Conservation (phyloP, 2,113 vertebrate genomes). For the Amblyopsis rosae region DNA sequence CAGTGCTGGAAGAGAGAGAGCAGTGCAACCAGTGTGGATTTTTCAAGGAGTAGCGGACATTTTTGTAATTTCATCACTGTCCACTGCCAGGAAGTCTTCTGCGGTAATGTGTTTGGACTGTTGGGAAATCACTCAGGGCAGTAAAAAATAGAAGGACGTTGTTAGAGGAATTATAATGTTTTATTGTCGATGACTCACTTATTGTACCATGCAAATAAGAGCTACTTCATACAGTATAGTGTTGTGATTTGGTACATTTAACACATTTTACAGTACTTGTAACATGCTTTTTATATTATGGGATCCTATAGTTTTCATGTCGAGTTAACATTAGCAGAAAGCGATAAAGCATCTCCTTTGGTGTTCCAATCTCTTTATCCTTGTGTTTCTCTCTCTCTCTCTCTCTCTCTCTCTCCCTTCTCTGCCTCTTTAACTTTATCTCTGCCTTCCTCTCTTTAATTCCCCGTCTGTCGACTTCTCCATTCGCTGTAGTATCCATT, state of each 20-base stretch:
- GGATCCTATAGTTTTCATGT: too few species aligned
- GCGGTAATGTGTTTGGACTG: constrained; percentile 31
- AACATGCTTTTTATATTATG: too few species aligned
- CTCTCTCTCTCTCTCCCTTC: background rate
- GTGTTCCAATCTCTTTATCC: background rate
- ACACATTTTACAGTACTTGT: too few species aligned
- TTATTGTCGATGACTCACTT: background rate
- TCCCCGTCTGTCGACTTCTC: background rate
- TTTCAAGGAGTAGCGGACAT: constrained; percentile 33
- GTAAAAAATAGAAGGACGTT: constrained; percentile 18
- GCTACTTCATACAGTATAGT: background rate
- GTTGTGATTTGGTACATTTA: too few species aligned
- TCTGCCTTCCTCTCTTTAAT: background rate
- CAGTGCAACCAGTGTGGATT: constrained; percentile 29
- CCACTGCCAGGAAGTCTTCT: constrained; percentile 51
- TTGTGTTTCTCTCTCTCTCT: background rate
- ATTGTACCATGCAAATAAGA: background rate
- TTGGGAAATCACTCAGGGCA: constrained; percentile 44
- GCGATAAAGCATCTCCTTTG: constrained; percentile 2
- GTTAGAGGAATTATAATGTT: background rate
- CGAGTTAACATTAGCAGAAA: background rate
- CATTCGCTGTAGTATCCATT: too few species aligned
- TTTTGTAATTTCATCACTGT: constrained; percentile 55
- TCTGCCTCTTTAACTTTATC: background rate
- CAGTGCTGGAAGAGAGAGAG: constrained; percentile 38